Percentiles rank a stretch among this genome's conserved stretches.
Conservation (phyloP, 2,113 vertebrate genomes). For the Protomyctophum bolini region DNA sequence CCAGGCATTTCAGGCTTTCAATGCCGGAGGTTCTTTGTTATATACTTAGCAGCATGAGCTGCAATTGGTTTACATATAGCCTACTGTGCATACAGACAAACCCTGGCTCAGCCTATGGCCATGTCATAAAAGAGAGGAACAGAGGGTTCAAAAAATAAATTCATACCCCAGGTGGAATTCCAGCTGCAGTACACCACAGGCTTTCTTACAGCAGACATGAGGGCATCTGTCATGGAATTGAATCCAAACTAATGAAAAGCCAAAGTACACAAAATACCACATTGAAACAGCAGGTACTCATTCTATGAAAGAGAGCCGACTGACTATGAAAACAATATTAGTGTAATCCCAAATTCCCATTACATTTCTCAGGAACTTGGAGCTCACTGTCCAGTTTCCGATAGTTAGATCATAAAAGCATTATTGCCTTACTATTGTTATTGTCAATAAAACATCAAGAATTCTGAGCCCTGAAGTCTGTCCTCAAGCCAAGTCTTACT, state of each 20-base stretch:
- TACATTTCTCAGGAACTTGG: slow-evolving; percentile 14
- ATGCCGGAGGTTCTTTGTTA: too few species aligned
- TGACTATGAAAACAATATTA: slow-evolving; percentile 32
- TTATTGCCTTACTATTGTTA: slow-evolving; percentile 48
- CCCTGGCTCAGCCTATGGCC: too few species aligned
- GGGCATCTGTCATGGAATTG: slow-evolving; percentile 69
- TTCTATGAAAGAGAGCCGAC: slow-evolving; percentile 7
- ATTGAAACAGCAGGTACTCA: slow-evolving; percentile 39
- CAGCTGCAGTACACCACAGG: slow-evolving; percentile 56
- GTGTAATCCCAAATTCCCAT: slow-evolving; percentile 6
- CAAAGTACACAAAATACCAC: slow-evolving; percentile 38
- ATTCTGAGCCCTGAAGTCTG: slow-evolving; percentile 44
- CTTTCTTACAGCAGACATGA: slow-evolving; percentile 50
- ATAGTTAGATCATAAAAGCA: slow-evolving; percentile 39
- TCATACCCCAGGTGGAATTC: slow-evolving; percentile 65
- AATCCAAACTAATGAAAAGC: slow-evolving; percentile 63
- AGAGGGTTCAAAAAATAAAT: slow-evolving; percentile 73
- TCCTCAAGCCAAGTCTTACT: slow-evolving; percentile 28
- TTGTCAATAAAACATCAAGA: slow-evolving; percentile 43
- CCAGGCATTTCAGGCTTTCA: too few species aligned
- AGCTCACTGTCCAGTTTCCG: slow-evolving; percentile 31
- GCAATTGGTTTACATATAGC: too few species aligned
- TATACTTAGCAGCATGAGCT: too few species aligned
- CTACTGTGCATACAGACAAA: too few species aligned
- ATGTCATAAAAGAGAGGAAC: neutral